phyloP scores from a whole-genome alignment of 2,113 vertebrate genomes.

The Pollimyrus isidori region DNA sequence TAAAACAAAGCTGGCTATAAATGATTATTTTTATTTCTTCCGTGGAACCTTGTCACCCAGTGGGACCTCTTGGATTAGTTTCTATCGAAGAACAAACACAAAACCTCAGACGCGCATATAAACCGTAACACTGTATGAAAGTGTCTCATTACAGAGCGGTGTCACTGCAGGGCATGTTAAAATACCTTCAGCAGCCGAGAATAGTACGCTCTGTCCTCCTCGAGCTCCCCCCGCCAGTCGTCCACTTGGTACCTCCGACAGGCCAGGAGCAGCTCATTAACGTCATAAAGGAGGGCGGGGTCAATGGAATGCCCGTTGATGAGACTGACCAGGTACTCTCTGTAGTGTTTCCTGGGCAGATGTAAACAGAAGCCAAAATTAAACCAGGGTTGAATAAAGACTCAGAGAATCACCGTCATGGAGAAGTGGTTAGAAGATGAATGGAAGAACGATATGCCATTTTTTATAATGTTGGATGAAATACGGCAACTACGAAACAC shows the following conservation, averaged over 20 bases:
- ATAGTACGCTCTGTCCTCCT: slow-evolving; percentile 56
- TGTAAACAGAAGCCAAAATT: background rate
- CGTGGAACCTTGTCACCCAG: slow-evolving; percentile 73
- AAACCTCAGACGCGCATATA: background rate
- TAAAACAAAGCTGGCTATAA: background rate
- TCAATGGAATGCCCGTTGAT: slow-evolving; percentile 74
- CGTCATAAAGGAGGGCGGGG: slow-evolving; percentile 64
- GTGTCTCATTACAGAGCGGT: background rate
- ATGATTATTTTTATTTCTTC: slow-evolving; percentile 50
- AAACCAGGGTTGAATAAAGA: background rate
- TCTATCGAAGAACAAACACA: slow-evolving; percentile 48
- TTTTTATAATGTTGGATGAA: background rate
- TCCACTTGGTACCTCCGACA: slow-evolving; percentile 68
- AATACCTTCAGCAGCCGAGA: slow-evolving; percentile 54
- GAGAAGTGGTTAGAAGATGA: background rate
- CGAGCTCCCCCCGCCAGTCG: slow-evolving; percentile 37
- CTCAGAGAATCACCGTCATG: background rate
- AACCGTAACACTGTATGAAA: background rate
- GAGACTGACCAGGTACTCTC: slow-evolving; percentile 78
- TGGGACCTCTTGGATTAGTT: slow-evolving; percentile 68
- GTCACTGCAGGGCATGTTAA: background rate
- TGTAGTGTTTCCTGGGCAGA: slow-evolving; percentile 69
- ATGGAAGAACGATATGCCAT: background rate
- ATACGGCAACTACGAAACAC: background rate
- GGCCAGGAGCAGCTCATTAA: slow-evolving; percentile 63